Conservation (phyloP, 2,113 vertebrate genomes). For the Scophthalmus maximus region DNA sequence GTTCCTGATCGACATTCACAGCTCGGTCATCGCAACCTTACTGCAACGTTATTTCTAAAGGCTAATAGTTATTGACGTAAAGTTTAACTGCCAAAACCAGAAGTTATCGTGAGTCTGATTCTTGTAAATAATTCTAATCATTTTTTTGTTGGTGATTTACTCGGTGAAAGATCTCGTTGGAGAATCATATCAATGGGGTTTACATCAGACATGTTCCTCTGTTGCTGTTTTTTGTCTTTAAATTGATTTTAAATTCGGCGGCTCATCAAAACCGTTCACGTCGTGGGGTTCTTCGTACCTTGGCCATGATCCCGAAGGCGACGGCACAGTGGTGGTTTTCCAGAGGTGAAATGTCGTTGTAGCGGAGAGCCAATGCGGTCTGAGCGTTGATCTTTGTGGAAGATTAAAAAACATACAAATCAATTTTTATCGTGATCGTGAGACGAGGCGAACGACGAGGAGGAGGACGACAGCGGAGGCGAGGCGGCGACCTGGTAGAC, state of each 20-base stretch:
- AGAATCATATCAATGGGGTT: too few species aligned
- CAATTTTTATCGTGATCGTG: not conserved
- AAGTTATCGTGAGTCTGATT: too few species aligned
- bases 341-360: conserved; percentile 79
- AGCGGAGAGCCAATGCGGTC: conserved; percentile 75
- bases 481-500: conserved; percentile 55
- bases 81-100: too few species aligned
- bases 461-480: accelerated
- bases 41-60: too few species aligned
- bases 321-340: conserved; percentile 79
- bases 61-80: too few species aligned
- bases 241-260: too few species aligned
- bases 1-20: too few species aligned
- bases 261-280: too few species aligned
- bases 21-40: too few species aligned
- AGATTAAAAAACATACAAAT: not conserved
- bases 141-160: too few species aligned
- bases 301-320: conserved; percentile 85
- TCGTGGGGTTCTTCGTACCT: conserved; percentile 46
- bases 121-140: not conserved
- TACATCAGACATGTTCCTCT: too few species aligned
- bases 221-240: too few species aligned
- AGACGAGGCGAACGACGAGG: not conserved
- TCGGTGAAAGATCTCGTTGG: not conserved
- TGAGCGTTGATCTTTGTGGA: conserved; percentile 73